A percentile compares a stretch with the other conserved stretches of the same genome.
Conservation (phyloP, 2,888 invertebrate species). For the Litoditis marina region DNA sequence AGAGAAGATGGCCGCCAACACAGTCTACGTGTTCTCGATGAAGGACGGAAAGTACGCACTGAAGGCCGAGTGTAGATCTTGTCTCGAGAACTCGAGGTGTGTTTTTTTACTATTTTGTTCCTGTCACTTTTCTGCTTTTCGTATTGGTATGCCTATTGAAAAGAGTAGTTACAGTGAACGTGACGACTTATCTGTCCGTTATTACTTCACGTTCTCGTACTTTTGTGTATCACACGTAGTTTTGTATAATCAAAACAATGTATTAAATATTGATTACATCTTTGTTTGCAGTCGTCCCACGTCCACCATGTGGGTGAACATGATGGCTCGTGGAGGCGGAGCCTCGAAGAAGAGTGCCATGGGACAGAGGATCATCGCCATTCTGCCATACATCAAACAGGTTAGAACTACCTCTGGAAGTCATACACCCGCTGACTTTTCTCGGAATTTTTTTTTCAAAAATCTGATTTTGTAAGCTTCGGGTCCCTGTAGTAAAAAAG, state of each 20-base stretch:
- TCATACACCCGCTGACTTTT: too few species aligned
- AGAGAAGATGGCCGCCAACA: conserved; percentile 99
- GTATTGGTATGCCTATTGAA: background rate
- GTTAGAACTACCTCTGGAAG: too few species aligned
- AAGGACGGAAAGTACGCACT: conserved; percentile 98
- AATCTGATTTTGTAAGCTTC: too few species aligned
- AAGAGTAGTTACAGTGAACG: conserved; percentile 8
- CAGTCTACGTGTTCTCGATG: conserved; percentile 98
- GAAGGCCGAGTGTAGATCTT: conserved; percentile 95
- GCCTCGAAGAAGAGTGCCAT: conserved; percentile 83
- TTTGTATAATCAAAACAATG: background rate
- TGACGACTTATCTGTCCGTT: too few species aligned
- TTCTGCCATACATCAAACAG: conserved; percentile 89
- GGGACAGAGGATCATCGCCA: conserved; percentile 94
- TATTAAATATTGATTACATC: too few species aligned
- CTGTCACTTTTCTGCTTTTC: background rate
- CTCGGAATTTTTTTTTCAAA: too few species aligned
- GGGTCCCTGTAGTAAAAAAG: too few species aligned
- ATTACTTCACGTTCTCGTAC: too few species aligned
- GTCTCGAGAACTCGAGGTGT: conserved; percentile 75
- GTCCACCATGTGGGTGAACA: conserved; percentile 87
- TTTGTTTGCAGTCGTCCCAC: conserved; percentile 76
- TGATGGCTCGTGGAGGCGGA: conserved; percentile 96
- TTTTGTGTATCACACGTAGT: too few species aligned
- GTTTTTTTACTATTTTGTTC: conserved; percentile 3